Base-by-base conservation (phyloP, 2,797 vertebrate genomes). In the Dryobates pubescens region DNA sequence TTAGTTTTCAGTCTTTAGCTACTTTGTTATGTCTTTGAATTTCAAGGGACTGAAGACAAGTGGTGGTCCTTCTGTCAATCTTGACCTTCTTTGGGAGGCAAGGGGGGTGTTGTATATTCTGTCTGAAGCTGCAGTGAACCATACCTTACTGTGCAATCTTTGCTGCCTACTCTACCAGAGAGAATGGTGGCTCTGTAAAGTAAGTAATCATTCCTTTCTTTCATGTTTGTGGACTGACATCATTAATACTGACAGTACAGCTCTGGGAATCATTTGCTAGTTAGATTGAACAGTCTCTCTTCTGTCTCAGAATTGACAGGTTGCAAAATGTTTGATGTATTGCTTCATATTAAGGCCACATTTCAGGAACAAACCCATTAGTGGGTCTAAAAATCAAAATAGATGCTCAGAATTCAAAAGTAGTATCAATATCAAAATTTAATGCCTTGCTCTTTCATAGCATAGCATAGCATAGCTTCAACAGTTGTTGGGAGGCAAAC, bases 281-380 rank as follows among this genome's bases (percentile, higher is more conserved):
- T 93, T 93, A 83, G 74, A 70, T 10, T 67, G 79, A 94, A 47
- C 38, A 69, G 57, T 85, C 29, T 83, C 26, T 85, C 47, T 81
- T 19, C 72, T 86, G 47, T 80, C 56, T 92, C 6, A 2, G 36
- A 67, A 54, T 63, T 88, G 88, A 83, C 61, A 82, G 73, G 38
- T 82, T 93, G 82, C 61, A 90, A 94, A 92, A 87, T 72, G 13
- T 82, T 93, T 75, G 82, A 91, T 90, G 29, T 77, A 87, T 86
- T 86, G 38, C 51, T 90, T 87, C 8, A 22, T 77, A 75, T 89
- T 90, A 76, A 79, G 80, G 86, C 9, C 70, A 38, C 32, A 73
- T 92, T 92, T 83, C 32, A 51, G 67, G 73, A 85, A 81, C 53
- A 90, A 85, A 83, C 17, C 63, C 57, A 73, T 88, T 70, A 92